Evolutionary conservation across 2,888 invertebrate genomes (phyloP), one percentile per base, ranked within the genome.

Genomic region (Salticus scenicus): DNA sequence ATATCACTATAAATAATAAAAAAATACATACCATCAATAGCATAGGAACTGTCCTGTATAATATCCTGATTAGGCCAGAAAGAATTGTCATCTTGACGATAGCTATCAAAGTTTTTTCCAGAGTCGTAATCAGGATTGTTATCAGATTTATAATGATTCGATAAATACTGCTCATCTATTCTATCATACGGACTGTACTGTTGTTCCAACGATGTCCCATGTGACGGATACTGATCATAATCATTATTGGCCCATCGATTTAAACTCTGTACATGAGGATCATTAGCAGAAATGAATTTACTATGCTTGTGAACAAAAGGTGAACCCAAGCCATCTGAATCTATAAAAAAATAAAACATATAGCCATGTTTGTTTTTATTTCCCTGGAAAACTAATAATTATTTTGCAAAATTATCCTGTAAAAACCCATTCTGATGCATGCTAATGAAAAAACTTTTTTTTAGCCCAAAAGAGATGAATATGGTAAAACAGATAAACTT

Each of bases 251-350:
- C 64, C 82, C 79, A 87, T 0, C 63, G 74, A 17, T 72, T 83
- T 12, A 67, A 24, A 41, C 69, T 69, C 28, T 82, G 74, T 10
- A 71, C 51, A 42, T 72, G 87, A 17, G 76, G 74, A 72, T 87
- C 77, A 72, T 82, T 88, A 33, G 88, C 88, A 31, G 88, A 86
- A 37, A 88, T 78, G 74, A 88, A 88, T 37, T 86, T 79, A 28
- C 88, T 88, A 42, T 88, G 86, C 17, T 87, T 83, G 31, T 86
- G 86, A 20, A 70, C 47, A 57, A 88, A 88, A 10, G 87, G 87
- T 41, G 87, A 82, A 4, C 78, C 77, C 24, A 74, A 69, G 4
- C 78, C 82, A 67, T 81, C 86, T 8, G 80, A 63, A n/a, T 76
- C 81, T 72, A 10, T 7, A 51, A 69, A 42, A 33, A 0, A 20